Evolutionary conservation across 2,888 invertebrate genomes (phyloP), one percentile per base, ranked within the genome.

Genomic region (Drosophila mimica): DNA sequence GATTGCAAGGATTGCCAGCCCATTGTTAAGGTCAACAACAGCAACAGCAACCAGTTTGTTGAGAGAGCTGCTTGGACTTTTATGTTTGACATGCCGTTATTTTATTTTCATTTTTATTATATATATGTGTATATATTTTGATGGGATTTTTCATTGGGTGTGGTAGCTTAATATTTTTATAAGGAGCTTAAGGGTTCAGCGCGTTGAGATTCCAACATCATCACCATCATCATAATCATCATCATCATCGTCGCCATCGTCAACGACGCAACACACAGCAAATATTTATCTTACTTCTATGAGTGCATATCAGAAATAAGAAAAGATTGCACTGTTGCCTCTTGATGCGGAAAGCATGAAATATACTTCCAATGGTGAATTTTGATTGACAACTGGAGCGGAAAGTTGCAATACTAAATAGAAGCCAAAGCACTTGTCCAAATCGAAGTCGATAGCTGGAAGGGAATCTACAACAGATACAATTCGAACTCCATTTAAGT

Each of bases 11-110:
- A 38, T 56, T 56, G 28, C 81, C 40, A 58, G 52, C 36, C 83
- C 73, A 75, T 82, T 82, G 82, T 82, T 82, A 77, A 81, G 82
- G 83, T 83, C 83, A 81, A 70, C 83, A 82, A 68, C 65, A 64
- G 58, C 83, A 82, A 68, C 65, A 64, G 58, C 49, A 49, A 34
- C 38, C 70, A 60, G 40, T 57, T 40, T 68, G 60, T 30, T 31
- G 46, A 67, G 52, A 61, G 33, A 34, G 59, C 54, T 46, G 64
- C 68, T 69, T 61, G 61, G 64, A 68, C 59, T 74, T 71, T 71
- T 68, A 76, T 72, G 76, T 68, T 72, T 76, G 76, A 76, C 76
- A 70, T 74, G 66, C 49, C 49, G 49, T 63, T 57, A 75, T 70
- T 70, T 74, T 77, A 74, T 70, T 70, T 76, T 76, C 56, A 51